These are phyloP conservation scores for Odontesthes bonariensis DNA, from an alignment of 2,113 vertebrate species.

Conservation along the genomic window DNA sequence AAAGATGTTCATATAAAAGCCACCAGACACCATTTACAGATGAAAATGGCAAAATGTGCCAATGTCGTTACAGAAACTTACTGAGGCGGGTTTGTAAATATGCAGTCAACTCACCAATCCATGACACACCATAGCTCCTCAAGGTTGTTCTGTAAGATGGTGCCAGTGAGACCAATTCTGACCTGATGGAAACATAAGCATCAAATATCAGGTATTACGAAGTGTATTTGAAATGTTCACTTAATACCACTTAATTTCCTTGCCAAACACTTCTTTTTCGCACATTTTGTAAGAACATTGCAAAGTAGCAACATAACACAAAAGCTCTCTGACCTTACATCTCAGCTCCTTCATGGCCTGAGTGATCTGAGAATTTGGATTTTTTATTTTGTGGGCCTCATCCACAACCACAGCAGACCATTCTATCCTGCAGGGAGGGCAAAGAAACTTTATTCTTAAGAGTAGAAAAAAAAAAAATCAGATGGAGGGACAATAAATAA, in stretches of 20 bases:
- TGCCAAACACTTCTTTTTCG: not conserved
- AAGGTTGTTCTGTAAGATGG: constrained; percentile 96
- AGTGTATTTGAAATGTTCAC: not conserved
- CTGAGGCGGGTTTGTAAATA: not conserved
- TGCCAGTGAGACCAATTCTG: constrained; percentile 95
- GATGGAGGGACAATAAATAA: too few relatives aligned
- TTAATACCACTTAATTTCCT: not conserved
- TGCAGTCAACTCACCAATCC: constrained; percentile 87
- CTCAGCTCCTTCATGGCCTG: constrained; percentile 91
- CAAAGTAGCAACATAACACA: not conserved
- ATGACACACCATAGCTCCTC: constrained; percentile 98
- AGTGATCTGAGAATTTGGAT: constrained; percentile 93
- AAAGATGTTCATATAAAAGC: not conserved
- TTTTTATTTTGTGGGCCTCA: constrained; percentile 96
- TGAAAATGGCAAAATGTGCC: not conserved
- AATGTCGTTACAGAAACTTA: not conserved
- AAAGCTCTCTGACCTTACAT: constrained; percentile 85
- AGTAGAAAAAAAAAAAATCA: not conserved
- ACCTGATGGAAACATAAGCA: constrained; percentile 68
- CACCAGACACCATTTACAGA: not conserved
- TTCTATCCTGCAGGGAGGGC: constrained; percentile 80
- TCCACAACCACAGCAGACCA: constrained; percentile 96
- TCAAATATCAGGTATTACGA: not conserved
- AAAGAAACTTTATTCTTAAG: constrained; percentile 9
- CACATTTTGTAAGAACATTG: not conserved